Evolutionary conservation across 2,888 invertebrate genomes (phyloP).

Genomic region (Melinopterus prodromus): DNA sequence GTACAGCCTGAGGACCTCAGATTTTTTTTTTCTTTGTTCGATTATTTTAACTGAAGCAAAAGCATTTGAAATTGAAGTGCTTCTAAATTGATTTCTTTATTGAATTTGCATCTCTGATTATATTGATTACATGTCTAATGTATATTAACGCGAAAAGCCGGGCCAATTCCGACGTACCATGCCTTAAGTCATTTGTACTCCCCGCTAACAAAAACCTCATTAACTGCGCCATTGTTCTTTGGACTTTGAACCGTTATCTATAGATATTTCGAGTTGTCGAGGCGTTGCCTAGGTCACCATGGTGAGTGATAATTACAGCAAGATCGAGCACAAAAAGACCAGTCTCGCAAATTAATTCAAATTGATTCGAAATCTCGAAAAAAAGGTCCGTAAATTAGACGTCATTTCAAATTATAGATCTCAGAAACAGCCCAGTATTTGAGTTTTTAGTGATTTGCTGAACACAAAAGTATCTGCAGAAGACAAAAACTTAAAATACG

Average conservation of each 20-base stretch:
- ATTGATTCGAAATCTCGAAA: neutral
- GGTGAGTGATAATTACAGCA: neutral
- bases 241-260: neutral
- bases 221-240: neutral
- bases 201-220: neutral
- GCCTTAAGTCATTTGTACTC: neutral
- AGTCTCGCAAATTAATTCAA: neutral
- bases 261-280: neutral
- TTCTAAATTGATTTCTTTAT: too few species aligned
- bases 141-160: too few species aligned
- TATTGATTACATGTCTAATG: too few species aligned
- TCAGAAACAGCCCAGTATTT: neutral
- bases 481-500: neutral
- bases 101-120: too few species aligned
- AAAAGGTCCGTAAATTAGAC: neutral
- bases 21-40: too few species aligned
- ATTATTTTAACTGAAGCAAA: too few species aligned
- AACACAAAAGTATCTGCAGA: neutral
- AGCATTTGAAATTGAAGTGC: too few species aligned
- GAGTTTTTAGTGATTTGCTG: neutral
- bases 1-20: too few species aligned
- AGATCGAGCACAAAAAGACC: neutral
- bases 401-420: neutral
- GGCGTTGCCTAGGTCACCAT: neutral
- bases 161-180: neutral